A percentile compares a stretch with the other conserved stretches of the same genome.
Evolutionary conservation across 1,140 invertebrate genomes (phyloP).

Genomic region (Branchinecta lynchi): DNA sequence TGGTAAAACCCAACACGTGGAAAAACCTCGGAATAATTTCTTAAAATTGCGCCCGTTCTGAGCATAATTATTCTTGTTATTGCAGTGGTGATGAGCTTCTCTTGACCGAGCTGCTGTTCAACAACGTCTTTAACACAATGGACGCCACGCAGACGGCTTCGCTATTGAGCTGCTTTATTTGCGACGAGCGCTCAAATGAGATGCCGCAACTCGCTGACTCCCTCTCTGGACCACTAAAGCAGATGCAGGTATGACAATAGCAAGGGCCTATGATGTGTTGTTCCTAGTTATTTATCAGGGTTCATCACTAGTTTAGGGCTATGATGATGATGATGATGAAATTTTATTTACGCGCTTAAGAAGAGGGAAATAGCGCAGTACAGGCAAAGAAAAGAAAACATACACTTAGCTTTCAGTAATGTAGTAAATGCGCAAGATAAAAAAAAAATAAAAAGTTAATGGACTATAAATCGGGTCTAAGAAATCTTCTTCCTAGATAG

Average conservation of each 20-base stretch:
- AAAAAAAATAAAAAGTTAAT: too few relatives aligned
- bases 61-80: conserved; percentile 23
- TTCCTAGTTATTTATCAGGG: too few relatives aligned
- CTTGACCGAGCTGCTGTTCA: conserved; percentile 95
- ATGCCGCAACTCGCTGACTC: conserved; percentile 69
- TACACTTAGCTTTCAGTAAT: too few relatives aligned
- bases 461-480: too few relatives aligned
- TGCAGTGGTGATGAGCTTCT: conserved; percentile 87
- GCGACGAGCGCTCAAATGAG: conserved; percentile 80
- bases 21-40: not conserved
- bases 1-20: not conserved
- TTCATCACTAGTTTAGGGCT: too few relatives aligned
- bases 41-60: conserved; percentile 12
- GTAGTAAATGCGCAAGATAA: too few relatives aligned
- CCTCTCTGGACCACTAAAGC: conserved; percentile 63
- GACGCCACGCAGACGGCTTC: conserved; percentile 66
- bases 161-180: conserved; percentile 90
- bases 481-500: too few relatives aligned
- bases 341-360: too few relatives aligned
- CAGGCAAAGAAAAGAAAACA: too few relatives aligned
- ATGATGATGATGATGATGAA: too few relatives aligned
- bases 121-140: conserved; percentile 81
- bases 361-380: too few relatives aligned
- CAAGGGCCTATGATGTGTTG: too few relatives aligned
- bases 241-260: conserved; percentile 50